phyloP scores from a whole-genome alignment of 2,888 invertebrate species.

The Pheosia tremula region DNA sequence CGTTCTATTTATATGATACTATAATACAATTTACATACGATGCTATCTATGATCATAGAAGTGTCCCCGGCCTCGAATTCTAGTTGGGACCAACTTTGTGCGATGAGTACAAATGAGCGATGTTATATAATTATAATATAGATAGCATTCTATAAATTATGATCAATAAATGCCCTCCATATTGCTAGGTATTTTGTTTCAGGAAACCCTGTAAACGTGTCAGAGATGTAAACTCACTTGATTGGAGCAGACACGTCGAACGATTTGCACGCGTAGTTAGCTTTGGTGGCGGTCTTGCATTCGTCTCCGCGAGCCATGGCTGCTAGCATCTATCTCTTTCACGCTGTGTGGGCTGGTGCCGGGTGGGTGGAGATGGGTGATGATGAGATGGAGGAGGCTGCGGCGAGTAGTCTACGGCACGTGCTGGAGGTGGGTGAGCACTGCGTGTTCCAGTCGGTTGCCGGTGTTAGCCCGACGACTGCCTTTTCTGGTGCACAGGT shows the following conservation, averaged over 20 bases:
- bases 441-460: slow-evolving; percentile 93
- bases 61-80: no score
- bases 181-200: no score
- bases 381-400: slow-evolving; percentile 38
- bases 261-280: slow-evolving; percentile 73
- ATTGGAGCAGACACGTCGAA: slow-evolving; percentile 68
- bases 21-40: no score
- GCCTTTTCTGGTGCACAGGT: slow-evolving; percentile 92
- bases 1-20: no score
- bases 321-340: slow-evolving; percentile 52
- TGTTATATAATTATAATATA: no score
- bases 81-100: no score
- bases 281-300: slow-evolving; percentile 74
- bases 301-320: slow-evolving; percentile 82
- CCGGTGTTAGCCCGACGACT: slow-evolving; percentile 94
- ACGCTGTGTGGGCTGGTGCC: slow-evolving; percentile 56
- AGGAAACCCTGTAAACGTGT: no score
- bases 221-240: slow-evolving; percentile 59
- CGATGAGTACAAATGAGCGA: no score
- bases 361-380: slow-evolving; percentile 59
- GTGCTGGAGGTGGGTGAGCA: slow-evolving; percentile 93
- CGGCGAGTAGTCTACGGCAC: slow-evolving; percentile 87
- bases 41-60: no score
- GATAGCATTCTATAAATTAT: no score
- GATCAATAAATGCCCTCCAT: no score